Conservation (phyloP, 2,113 vertebrate species). For the Epinephelus fuscoguttatus region DNA sequence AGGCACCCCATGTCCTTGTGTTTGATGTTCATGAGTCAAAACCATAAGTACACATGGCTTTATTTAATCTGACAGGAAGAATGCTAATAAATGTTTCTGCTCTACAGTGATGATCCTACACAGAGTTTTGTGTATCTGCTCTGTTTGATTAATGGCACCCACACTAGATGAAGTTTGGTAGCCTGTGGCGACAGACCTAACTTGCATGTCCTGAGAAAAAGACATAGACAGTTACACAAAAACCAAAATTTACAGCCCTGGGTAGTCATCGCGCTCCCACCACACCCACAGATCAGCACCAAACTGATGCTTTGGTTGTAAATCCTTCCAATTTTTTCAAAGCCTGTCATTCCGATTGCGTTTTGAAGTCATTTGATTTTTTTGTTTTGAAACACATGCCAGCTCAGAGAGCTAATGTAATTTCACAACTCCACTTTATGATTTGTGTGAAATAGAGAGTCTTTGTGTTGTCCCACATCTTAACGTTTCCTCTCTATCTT, state of each 20-base stretch:
- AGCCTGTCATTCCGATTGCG: not conserved
- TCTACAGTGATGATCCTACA: not conserved
- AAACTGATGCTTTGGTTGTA: not conserved
- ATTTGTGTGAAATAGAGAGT: not conserved
- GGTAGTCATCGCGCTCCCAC: not conserved
- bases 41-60: not conserved
- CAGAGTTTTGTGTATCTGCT: not conserved
- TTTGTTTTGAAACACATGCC: not conserved
- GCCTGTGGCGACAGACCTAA: not conserved
- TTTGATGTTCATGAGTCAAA: not conserved
- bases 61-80: not conserved
- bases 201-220: not conserved
- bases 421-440: not conserved
- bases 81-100: not conserved
- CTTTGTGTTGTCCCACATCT: not conserved
- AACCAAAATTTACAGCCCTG: slow-evolving; percentile 9
- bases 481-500: not conserved
- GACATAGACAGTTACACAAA: not conserved
- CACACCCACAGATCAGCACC: slow-evolving; percentile 25
- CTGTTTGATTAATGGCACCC: not conserved
- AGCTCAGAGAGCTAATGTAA: not conserved
- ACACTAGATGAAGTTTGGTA: not conserved
- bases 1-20: not conserved
- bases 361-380: slow-evolving; percentile 4
- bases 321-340: slow-evolving; percentile 9